These are phyloP conservation scores for Zosterops hypoxanthus DNA, from an alignment of 2,113 vertebrate species.

Conservation along the genomic window DNA sequence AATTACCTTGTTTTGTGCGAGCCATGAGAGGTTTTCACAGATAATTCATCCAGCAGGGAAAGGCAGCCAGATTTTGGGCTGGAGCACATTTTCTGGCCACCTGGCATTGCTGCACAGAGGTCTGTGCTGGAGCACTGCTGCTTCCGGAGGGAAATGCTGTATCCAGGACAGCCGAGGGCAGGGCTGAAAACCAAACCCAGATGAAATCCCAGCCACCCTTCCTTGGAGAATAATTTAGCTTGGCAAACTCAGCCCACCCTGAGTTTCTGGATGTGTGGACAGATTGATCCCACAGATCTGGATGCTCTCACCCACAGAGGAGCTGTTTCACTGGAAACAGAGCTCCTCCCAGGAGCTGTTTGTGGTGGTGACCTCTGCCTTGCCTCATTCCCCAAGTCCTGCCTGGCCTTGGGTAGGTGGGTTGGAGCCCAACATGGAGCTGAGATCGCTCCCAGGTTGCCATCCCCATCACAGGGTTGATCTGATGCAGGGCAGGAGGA, in stretches of 20 bases:
- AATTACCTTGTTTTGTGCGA: conserved; percentile 61
- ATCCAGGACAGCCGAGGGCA: conserved; percentile 31
- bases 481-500: neutral
- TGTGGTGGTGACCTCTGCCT: neutral
- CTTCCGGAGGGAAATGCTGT: neutral
- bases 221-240: neutral
- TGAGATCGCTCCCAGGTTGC: neutral
- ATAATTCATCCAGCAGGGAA: conserved; percentile 39
- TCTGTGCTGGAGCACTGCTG: neutral
- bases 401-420: neutral
- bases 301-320: neutral
- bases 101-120: conserved; percentile 30
- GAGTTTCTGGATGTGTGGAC: neutral
- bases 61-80: conserved; percentile 25
- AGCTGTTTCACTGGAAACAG: neutral
- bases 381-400: neutral
- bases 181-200: neutral
- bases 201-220: neutral
- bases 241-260: conserved; percentile 21
- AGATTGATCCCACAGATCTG: neutral
- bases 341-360: neutral
- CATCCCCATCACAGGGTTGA: neutral
- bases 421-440: neutral
- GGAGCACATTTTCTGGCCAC: conserved; percentile 35
- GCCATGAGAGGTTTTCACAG: conserved; percentile 27